Conservation (phyloP, 2,888 invertebrate species). For the Odontocerum albicorne region DNA sequence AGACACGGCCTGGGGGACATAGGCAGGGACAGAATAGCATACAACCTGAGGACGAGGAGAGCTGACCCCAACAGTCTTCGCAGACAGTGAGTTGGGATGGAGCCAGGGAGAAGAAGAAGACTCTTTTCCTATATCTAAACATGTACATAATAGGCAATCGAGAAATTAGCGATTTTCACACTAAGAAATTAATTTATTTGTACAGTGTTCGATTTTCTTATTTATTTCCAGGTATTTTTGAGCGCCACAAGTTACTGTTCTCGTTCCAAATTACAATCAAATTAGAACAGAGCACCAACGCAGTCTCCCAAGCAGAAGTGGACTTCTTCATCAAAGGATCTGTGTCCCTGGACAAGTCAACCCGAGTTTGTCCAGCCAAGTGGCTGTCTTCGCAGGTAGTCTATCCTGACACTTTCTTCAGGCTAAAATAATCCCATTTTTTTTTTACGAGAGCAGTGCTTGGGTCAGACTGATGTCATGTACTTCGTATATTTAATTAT, state of each 20-base stretch:
- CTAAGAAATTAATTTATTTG: background rate
- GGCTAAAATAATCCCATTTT: too few relatives aligned
- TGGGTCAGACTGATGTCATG: too few relatives aligned
- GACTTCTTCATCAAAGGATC: conserved; percentile 92
- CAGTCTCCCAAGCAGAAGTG: conserved; percentile 68
- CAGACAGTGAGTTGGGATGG: background rate
- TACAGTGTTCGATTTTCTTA: too few relatives aligned
- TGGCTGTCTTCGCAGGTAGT: conserved; percentile 69
- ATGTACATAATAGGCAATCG: too few relatives aligned
- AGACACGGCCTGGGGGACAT: too few relatives aligned
- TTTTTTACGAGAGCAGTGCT: too few relatives aligned
- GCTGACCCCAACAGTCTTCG: background rate
- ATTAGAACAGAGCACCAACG: conserved; percentile 69
- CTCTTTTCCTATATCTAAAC: too few relatives aligned
- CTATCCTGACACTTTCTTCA: too few relatives aligned
- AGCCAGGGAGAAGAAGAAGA: too few relatives aligned
- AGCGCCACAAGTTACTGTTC: conserved; percentile 85
- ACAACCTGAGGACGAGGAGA: too few relatives aligned
- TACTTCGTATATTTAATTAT: too few relatives aligned
- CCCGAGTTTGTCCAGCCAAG: conserved; percentile 63
- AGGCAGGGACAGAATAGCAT: too few relatives aligned
- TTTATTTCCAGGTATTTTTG: conserved; percentile 72
- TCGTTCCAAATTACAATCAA: conserved; percentile 90
- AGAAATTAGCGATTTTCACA: background rate
- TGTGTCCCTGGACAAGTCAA: conserved; percentile 74